These are phyloP conservation scores for Mythimna vitellina DNA, from an alignment of 2,888 invertebrate species.

Conservation along the genomic window DNA sequence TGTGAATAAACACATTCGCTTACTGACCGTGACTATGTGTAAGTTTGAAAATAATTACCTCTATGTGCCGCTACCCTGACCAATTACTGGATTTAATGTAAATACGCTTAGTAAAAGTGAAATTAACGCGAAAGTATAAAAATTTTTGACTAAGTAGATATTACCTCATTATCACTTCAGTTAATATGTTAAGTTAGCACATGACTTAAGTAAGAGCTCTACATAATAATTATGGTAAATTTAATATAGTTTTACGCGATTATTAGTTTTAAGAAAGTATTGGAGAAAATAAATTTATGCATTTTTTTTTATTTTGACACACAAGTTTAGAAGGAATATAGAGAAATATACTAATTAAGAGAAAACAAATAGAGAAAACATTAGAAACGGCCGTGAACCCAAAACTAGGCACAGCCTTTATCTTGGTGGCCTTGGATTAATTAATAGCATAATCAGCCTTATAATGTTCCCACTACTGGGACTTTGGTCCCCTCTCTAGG, in stretches of 20 bases:
- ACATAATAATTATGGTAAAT: slow-evolving; percentile 3
- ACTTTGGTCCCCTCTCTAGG: no score
- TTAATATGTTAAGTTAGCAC: slow-evolving; percentile 31
- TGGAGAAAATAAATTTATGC: background rate
- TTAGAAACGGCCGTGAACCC: no score
- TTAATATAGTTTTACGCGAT: slow-evolving; percentile 2
- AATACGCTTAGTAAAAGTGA: slow-evolving; percentile 69
- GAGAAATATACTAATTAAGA: no score
- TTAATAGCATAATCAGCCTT: no score
- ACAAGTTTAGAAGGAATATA: no score
- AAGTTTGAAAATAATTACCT: slow-evolving; percentile 61
- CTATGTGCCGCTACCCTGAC: slow-evolving; percentile 51
- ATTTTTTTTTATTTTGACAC: no score
- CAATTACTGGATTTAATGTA: slow-evolving; percentile 62
- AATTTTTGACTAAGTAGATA: slow-evolving; percentile 48
- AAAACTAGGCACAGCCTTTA: no score
- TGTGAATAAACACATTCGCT: slow-evolving; percentile 70
- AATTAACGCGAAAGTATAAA: slow-evolving; percentile 71
- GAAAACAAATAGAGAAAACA: no score
- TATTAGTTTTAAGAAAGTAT: background rate
- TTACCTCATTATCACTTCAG: slow-evolving; percentile 53
- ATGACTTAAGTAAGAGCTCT: slow-evolving; percentile 36
- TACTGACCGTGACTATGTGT: slow-evolving; percentile 72
- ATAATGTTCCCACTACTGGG: no score
- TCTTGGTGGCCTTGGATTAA: no score